Evolutionary conservation across 2,888 invertebrate genomes (phyloP).

Genomic region (Hololepta plana): DNA sequence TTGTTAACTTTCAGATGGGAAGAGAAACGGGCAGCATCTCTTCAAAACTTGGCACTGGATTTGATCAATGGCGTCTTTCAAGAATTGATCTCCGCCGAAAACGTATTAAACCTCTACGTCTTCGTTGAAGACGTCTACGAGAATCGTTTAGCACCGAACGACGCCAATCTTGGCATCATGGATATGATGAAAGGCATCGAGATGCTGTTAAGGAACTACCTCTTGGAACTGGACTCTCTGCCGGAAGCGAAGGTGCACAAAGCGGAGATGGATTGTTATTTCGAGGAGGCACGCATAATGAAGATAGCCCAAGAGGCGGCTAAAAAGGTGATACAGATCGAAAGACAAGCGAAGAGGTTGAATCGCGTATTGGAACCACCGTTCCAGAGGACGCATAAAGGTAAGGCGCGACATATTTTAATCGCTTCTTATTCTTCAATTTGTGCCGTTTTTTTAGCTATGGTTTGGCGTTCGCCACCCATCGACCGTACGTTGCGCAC

Average conservation of each 20-base stretch:
- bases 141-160: constrained; percentile 36
- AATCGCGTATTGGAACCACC: constrained; percentile 27
- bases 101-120: constrained; percentile 35
- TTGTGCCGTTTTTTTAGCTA: constrained; percentile 1
- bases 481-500: neutral
- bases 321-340: constrained; percentile 34
- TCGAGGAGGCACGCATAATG: constrained; percentile 31
- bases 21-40: constrained; percentile 30
- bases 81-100: constrained; percentile 33
- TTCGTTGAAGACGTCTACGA: constrained; percentile 47
- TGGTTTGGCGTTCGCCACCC: neutral
- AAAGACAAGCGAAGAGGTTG: constrained; percentile 29
- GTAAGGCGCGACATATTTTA: too few relatives aligned
- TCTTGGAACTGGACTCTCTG: constrained; percentile 34
- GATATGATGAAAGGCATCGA: constrained; percentile 42
- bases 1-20: constrained; percentile 25
- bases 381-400: constrained; percentile 11
- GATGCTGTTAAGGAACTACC: constrained; percentile 22
- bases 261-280: constrained; percentile 33
- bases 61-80: constrained; percentile 38
- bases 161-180: constrained; percentile 34
- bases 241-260: constrained; percentile 32
- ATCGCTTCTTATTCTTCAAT: too few relatives aligned
- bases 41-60: constrained; percentile 34
- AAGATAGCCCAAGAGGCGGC: constrained; percentile 36